These are phyloP conservation scores for Chloroceryle aenea DNA, from an alignment of 2,113 vertebrate species.

Conservation along the genomic window DNA sequence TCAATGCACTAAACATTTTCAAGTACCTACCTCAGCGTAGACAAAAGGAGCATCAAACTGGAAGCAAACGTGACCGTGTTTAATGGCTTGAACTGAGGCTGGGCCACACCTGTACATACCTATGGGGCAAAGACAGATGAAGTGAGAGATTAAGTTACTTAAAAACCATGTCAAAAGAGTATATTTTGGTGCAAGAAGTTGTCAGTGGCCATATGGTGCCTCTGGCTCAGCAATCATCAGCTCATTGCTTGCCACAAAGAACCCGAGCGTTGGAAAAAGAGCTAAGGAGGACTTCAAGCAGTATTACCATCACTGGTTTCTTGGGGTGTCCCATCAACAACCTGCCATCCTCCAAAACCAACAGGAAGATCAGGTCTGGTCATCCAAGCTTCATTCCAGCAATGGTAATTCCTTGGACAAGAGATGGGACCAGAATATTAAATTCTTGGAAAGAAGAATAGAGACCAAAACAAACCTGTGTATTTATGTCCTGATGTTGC, in stretches of 20 bases:
- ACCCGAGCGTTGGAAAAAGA: not conserved
- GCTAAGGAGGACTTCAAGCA: not conserved
- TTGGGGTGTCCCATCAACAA: conserved; percentile 94
- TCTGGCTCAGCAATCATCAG: not conserved
- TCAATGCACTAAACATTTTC: not conserved
- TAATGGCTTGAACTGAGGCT: conserved; percentile 91
- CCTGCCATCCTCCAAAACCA: conserved; percentile 96
- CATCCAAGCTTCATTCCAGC: conserved; percentile 98
- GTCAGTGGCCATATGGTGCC: not conserved
- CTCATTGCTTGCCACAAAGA: not conserved
- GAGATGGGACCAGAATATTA: not conserved
- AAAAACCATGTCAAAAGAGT: not conserved
- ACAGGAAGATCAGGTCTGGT: conserved; percentile 89
- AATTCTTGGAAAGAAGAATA: not conserved
- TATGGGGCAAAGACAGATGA: conserved; percentile 30
- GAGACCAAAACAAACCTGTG: not conserved
- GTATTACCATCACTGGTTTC: conserved; percentile 94
- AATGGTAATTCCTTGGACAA: conserved; percentile 92
- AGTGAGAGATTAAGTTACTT: not conserved
- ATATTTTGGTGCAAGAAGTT: not conserved
- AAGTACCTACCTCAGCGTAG: conserved; percentile 87
- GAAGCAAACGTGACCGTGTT: conserved; percentile 91
- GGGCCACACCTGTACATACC: conserved; percentile 97
- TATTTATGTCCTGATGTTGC: not conserved
- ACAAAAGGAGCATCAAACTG: conserved; percentile 92